Conservation (phyloP, 2,888 invertebrate genomes). For the Melinaea marsaeus region DNA sequence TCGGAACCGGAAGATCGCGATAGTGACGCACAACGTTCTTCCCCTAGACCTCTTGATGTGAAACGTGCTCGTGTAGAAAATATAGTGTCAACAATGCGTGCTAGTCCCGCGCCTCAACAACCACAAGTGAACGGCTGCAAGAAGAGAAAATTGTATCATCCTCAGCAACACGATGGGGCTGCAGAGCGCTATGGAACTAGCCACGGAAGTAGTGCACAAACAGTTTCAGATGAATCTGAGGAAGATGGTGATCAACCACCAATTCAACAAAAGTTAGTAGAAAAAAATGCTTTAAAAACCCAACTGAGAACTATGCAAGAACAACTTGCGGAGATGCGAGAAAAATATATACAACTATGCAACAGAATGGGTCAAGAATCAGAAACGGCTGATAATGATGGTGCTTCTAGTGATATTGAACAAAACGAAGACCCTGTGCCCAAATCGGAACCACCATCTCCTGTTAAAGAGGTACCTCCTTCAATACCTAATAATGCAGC, state of each 20-base stretch:
- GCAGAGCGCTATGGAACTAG: constrained; percentile 78
- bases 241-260: constrained; percentile 87
- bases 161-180: constrained; percentile 91
- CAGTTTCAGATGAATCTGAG: constrained; percentile 83
- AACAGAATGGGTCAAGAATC: constrained; percentile 90
- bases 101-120: constrained; percentile 86
- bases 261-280: constrained; percentile 89
- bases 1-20: constrained; percentile 81
- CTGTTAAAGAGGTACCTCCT: constrained; percentile 73
- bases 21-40: constrained; percentile 77
- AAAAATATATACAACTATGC: constrained; percentile 91
- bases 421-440: constrained; percentile 71
- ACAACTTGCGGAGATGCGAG: constrained; percentile 93
- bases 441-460: constrained; percentile 78
- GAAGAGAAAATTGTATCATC: constrained; percentile 96
- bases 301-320: constrained; percentile 93
- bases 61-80: constrained; percentile 97
- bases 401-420: constrained; percentile 85
- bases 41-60: constrained; percentile 83
- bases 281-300: constrained; percentile 90
- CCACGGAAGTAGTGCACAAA: constrained; percentile 68
- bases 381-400: constrained; percentile 85
- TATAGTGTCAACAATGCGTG: constrained; percentile 95
- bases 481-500: constrained; percentile 65
- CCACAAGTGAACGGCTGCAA: constrained; percentile 94